Evolutionary conservation across 2,797 vertebrate species (phyloP).

Genomic region (Florisuga fusca): DNA sequence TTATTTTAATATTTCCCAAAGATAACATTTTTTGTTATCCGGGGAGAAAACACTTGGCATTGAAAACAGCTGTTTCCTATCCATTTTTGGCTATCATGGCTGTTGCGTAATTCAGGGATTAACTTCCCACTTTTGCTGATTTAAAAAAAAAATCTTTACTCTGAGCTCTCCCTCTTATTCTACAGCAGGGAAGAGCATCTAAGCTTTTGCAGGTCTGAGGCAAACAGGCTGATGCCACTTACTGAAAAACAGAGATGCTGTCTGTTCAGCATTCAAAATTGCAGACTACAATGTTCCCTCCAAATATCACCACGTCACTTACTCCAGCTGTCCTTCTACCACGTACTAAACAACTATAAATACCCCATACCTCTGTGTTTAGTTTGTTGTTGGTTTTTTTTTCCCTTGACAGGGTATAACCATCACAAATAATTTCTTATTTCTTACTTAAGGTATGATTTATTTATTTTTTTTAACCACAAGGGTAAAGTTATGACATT

Average conservation of each 20-base stretch:
- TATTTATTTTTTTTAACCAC: neutral
- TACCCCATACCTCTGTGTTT: neutral
- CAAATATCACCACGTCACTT: neutral
- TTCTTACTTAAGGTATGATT: neutral
- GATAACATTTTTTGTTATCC: neutral
- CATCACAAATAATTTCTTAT: neutral
- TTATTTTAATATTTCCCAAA: neutral
- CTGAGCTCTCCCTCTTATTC: neutral
- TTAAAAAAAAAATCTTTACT: neutral
- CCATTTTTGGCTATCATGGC: neutral
- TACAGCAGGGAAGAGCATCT: neutral
- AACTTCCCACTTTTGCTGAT: neutral
- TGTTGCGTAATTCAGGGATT: neutral
- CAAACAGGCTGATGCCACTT: neutral
- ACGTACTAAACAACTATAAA: neutral
- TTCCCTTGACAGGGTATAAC: neutral
- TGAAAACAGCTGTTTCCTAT: neutral
- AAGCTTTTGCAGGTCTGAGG: neutral
- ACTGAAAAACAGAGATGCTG: neutral
- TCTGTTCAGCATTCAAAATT: neutral
- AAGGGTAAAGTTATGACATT: neutral
- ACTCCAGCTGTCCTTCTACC: neutral
- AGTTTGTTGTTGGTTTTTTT: neutral
- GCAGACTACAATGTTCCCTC: neutral
- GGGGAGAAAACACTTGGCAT: neutral